These are phyloP conservation scores for Aphaenogaster floridana DNA, from an alignment of 1,140 invertebrate genomes.

Conservation along the genomic window DNA sequence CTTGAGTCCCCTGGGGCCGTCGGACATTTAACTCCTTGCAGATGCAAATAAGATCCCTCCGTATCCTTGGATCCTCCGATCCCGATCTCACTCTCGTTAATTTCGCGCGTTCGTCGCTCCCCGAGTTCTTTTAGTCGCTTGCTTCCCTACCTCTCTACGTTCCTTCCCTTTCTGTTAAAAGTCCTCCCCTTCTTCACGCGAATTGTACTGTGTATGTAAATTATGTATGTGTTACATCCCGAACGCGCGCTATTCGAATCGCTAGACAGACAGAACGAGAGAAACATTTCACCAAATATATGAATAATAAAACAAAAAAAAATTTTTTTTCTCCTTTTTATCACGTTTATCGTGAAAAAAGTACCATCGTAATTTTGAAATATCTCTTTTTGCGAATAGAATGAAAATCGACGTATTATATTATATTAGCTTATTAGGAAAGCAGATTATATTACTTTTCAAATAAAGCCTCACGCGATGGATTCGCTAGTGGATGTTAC, in stretches of 20 bases:
- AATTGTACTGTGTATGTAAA: conserved; percentile 47
- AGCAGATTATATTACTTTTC: background rate
- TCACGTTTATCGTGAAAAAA: background rate
- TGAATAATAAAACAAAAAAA: background rate
- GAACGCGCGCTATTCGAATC: conserved; percentile 6
- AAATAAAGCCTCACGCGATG: background rate
- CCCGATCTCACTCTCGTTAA: conserved; percentile 57
- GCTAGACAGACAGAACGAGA: conserved; percentile 45
- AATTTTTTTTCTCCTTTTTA: background rate
- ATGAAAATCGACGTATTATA: background rate
- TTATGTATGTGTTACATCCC: background rate
- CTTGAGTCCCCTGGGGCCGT: conserved; percentile 51
- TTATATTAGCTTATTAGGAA: background rate
- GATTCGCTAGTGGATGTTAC: conserved; percentile 5
- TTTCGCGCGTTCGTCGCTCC: conserved; percentile 48
- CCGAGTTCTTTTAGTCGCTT: conserved; percentile 29
- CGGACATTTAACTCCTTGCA: conserved; percentile 52
- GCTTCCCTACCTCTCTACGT: conserved; percentile 33
- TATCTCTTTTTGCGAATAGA: background rate
- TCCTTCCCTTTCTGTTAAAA: conserved; percentile 13
- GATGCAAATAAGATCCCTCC: conserved; percentile 45
- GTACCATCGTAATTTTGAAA: background rate
- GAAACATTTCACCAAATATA: background rate
- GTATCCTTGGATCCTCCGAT: conserved; percentile 61
- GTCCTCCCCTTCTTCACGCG: conserved; percentile 12